Evolutionary conservation across 1,140 invertebrate genomes (phyloP), one percentile per base, ranked within the genome.

Genomic region (Heterodera schachtii): DNA sequence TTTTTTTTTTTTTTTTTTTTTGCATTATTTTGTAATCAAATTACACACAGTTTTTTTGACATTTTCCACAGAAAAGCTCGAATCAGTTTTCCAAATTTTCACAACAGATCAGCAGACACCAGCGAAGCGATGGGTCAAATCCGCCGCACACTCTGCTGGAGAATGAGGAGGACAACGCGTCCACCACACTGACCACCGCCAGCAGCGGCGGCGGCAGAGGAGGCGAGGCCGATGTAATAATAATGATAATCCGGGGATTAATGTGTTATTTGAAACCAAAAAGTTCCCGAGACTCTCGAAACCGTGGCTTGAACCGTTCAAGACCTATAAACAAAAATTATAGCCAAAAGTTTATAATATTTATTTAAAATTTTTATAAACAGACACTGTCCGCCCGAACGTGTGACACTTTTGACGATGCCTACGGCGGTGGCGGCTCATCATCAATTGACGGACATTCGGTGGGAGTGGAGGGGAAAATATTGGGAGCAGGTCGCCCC

Each of bases 361-460:
- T n/a, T n/a, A n/a, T 52, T 52, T 6, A 11, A 52, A 52, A 19
- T 64, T 64, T 11, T 60, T 19, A 16, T 60, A 0, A 57, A 47
- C 47, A 80, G 79, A 79, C 79, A 75, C 41, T 79, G 21, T 75
- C 79, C 44, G 21, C 41, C 31, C 77, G 47, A 16, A 78, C 77
- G 16, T 70, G 52, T 16, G 77, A 78, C 8, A 78, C 77, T n/a
- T n/a, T 78, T 16, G 77, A 78, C 70, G 77, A 78, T 41, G 9
- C 77, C n/a, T 57, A 76, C 66, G 64, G 71, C 6, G 73, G 73
- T 11, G 49, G 4, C 47, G 47, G 49, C 6, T 52, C 49, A 7
- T 44, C 79, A 19, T 80, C 79, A 7, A 46, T n/a, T 44, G 79
- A 80, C 66, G 79, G 79, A 19, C 79, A 80, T 80, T 80, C 79